phyloP scores from a whole-genome alignment of 2,113 vertebrate species.

The Gavialis gangeticus region DNA sequence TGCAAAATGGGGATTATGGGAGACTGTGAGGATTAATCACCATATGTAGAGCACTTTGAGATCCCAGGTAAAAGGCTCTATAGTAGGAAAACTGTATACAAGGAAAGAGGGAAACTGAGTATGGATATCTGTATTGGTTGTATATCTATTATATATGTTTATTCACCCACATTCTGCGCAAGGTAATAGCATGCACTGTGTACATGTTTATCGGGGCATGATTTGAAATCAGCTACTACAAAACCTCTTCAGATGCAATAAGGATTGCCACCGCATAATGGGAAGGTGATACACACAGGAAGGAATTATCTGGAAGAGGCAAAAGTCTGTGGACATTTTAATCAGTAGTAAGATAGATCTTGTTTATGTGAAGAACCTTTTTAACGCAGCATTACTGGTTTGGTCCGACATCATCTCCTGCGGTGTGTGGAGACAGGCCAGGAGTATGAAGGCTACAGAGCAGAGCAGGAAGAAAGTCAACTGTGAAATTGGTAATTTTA shows the following conservation, averaged over 20 bases:
- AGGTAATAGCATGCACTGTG: not conserved
- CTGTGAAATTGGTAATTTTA: slow-evolving; percentile 91
- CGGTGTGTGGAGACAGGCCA: slow-evolving; percentile 87
- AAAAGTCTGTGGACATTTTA: slow-evolving; percentile 75
- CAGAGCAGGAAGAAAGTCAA: slow-evolving; percentile 88
- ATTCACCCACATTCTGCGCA: slow-evolving; percentile 1
- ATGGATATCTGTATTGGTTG: not conserved
- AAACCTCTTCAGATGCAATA: not conserved
- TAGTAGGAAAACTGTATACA: slow-evolving; percentile 43
- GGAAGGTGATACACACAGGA: slow-evolving; percentile 2
- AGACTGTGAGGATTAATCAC: slow-evolving; percentile 63
- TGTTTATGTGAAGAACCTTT: slow-evolving; percentile 79
- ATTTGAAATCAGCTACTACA: slow-evolving; percentile 26
- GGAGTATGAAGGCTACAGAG: slow-evolving; percentile 86
- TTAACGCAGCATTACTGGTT: slow-evolving; percentile 78
- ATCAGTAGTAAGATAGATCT: slow-evolving; percentile 77
- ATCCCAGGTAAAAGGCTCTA: slow-evolving; percentile 58
- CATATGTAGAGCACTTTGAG: slow-evolving; percentile 46
- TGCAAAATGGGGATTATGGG: slow-evolving; percentile 29
- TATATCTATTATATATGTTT: slow-evolving; percentile 6
- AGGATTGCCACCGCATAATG: not conserved
- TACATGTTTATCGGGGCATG: not conserved
- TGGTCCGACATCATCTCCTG: slow-evolving; percentile 85
- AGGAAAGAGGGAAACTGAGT: slow-evolving; percentile 19
- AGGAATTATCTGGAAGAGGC: slow-evolving; percentile 57